Evolutionary conservation across 2,888 invertebrate genomes (phyloP), one percentile per base, ranked within the genome.

Genomic region (Bembecia ichneumoniformis): DNA sequence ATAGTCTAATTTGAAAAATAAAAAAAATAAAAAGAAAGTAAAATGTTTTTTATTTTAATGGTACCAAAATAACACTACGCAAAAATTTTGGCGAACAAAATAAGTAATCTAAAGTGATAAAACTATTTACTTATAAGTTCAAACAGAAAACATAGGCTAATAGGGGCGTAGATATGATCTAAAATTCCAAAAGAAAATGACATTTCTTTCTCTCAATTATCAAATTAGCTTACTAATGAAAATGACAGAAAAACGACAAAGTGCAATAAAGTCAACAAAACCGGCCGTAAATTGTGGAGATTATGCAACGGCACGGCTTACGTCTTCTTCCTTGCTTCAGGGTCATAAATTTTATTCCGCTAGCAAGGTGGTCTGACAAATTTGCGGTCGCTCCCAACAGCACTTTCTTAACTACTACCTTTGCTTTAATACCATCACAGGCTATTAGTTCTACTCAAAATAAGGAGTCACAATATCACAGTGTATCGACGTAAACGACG

Each of bases 291-390:
- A 84, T 84, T 81, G 78, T 73, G 63, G 61, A 77, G 80, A 84
- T 86, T 86, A 86, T 83, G 86, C 83, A 82, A 79, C 72, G 70
- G 75, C 83, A 82, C 80, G 83, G 79, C 69, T 80, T 74, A 72
- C 72, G 77, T 77, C 76, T 73, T 77, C 75, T 80, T 80, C 77
- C 82, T 76, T 77, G 77, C 78, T 81, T 77, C 72, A 64, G 68
- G 69, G 70, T 74, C 77, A 83, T 87, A 87, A 83, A 86, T 86
- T 80, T 80, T 71, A 77, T 80, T 77, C 74, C 71, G 72, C 78
- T 77, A 28, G 81, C 83, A 83, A 86, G 86, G 86, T 86, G 86
- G 86, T 83, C 86, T 80, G 82, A 82, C 86, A 84, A 86, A 86
- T 86, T 86, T 86, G 86, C 86, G 83, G 84, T 83, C 69, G 75